phyloP scores from a whole-genome alignment of 2,888 invertebrate genomes.

The Tipula unca region DNA sequence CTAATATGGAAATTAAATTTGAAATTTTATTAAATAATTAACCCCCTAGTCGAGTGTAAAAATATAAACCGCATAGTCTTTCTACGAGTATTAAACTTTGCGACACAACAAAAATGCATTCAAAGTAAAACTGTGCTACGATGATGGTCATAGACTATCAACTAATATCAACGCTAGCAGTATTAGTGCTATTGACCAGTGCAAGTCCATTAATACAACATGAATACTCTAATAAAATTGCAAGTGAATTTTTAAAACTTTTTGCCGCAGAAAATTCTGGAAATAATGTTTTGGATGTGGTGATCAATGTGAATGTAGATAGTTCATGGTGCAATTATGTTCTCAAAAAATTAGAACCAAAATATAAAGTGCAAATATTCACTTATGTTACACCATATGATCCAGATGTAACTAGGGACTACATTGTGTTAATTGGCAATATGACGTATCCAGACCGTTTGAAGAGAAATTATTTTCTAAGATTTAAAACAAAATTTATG shows the following conservation, averaged over 20 bases:
- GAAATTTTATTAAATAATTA: not conserved
- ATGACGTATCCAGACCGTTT: not conserved
- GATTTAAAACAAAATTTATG: not conserved
- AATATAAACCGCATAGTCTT: not conserved
- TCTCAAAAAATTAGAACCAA: not conserved
- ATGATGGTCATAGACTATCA: not conserved
- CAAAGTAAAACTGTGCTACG: not conserved
- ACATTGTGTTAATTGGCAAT: not conserved
- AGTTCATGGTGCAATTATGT: not conserved
- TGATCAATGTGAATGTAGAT: not conserved
- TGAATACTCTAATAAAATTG: not conserved
- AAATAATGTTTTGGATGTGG: not conserved
- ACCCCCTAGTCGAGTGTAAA: not conserved
- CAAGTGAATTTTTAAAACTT: not conserved
- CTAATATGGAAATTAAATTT: not conserved
- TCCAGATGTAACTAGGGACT: not conserved
- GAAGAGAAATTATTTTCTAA: not conserved
- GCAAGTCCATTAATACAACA: not conserved
- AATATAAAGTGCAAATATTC: not conserved
- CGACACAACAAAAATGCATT: not conserved
- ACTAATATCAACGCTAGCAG: not conserved
- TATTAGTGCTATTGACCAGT: not conserved
- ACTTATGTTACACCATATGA: not conserved
- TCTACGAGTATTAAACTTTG: not conserved
- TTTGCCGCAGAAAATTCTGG: not conserved